Base-by-base conservation (phyloP, 2,888 invertebrate genomes). In the Drosophila austrosaltans region DNA sequence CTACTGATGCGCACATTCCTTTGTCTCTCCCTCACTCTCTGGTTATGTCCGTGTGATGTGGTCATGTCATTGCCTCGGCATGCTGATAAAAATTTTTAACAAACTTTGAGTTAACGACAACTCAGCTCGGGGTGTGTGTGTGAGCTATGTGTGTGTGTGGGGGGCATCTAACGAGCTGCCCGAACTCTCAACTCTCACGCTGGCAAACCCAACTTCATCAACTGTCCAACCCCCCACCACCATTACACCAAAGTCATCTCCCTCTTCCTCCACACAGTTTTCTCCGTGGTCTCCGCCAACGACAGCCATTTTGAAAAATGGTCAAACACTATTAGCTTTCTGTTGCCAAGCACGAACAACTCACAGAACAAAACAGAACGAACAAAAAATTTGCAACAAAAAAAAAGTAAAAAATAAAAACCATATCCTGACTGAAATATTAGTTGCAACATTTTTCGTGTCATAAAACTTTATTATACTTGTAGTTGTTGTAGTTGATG, bases 81-180 rank as follows among this genome's bases (percentile, higher is more conserved):
- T 74, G 72, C 79, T 83, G 89, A 89, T 87, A 83, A 83, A 72
- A 87, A 78, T 84, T 81, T 78, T 87, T 79, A 87, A 81, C 83
- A 87, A 83, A 83, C 87, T 89, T 83, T 81, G 75, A 87, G 77
- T 82, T 84, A 89, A 83, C 89, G 89, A 89, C 83, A 87, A 66
- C 62, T 44, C 40, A 59, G 69, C 69, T 57, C 42, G 48, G 32
- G 42, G 22, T 28, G 3, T 58, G 57, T 30, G 67, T 63, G 58
- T 30, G 56, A 53, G 57, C 2, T 1, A 28, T 70, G 59, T 60
- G 70, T 58, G 32, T 48, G 39, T 57, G 22, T 25, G 25, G 32
- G 25, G 44, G 60, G 48, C 53, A 53, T 65, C 67, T 69, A 78
- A 77, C 81, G 81, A 80, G 78, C 66, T 72, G 28, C 53, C 22